phyloP scores from a whole-genome alignment of 2,113 vertebrate species.

The Lycaon pictus region DNA sequence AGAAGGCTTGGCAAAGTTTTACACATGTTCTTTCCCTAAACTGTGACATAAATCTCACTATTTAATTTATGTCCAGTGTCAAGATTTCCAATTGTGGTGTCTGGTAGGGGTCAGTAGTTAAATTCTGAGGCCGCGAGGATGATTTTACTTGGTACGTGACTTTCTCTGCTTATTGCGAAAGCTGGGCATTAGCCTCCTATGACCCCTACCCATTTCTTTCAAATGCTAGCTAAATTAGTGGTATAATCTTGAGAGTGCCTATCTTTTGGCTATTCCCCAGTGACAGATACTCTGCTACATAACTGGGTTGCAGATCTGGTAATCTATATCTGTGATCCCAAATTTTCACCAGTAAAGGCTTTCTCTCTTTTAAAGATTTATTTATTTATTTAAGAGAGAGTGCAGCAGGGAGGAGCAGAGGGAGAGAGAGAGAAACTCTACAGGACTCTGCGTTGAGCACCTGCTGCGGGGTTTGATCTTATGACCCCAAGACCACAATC shows the following conservation, averaged over 20 bases:
- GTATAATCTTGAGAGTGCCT: neutral
- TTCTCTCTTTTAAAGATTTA: neutral
- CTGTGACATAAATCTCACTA: constrained; percentile 6
- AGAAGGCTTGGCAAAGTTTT: neutral
- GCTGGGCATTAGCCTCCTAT: neutral
- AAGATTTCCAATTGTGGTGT: constrained; percentile 22
- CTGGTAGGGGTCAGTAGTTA: constrained; percentile 1
- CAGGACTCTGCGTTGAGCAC: neutral
- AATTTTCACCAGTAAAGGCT: neutral
- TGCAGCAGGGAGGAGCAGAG: neutral
- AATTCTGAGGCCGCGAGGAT: constrained; percentile 26
- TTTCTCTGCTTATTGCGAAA: neutral
- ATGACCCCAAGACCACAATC: neutral
- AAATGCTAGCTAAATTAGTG: constrained; percentile 12
- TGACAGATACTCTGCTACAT: neutral
- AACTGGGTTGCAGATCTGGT: neutral
- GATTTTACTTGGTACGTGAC: constrained; percentile 42
- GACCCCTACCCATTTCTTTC: neutral
- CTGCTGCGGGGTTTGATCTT: neutral
- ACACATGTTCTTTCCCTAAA: neutral
- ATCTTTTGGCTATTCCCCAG: neutral
- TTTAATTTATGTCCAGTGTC: constrained; percentile 29
- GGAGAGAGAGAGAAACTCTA: neutral
- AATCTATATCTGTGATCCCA: neutral
- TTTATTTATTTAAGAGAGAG: neutral